phyloP scores from a whole-genome alignment of 64 coral and sea anemone genomes.

The Trachythela sp. region DNA sequence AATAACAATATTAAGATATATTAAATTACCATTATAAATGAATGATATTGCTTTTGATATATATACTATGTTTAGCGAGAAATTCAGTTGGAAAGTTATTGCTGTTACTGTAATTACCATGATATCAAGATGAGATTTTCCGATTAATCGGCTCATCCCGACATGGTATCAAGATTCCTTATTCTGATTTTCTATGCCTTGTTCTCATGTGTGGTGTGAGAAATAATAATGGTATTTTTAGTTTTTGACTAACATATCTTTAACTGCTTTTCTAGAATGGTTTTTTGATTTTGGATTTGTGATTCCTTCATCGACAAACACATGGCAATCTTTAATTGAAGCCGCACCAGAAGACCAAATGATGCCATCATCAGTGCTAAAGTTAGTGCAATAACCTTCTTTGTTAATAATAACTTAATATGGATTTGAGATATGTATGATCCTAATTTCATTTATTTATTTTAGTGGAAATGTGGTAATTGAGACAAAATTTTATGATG shows the following conservation, averaged over 20 bases:
- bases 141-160: too few species aligned
- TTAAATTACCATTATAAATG: too few species aligned
- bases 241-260: not conserved
- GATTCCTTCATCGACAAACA: slow-evolving; percentile 96
- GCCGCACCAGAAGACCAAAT: slow-evolving; percentile 99
- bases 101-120: too few species aligned
- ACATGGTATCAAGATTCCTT: too few species aligned
- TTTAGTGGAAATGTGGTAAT: slow-evolving; percentile 99
- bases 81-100: too few species aligned
- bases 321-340: slow-evolving; percentile 98
- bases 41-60: too few species aligned
- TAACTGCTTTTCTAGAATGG: slow-evolving; percentile 58
- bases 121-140: too few species aligned
- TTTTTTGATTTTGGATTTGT: slow-evolving; percentile 99
- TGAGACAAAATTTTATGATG: slow-evolving; percentile 98
- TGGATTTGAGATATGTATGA: not conserved
- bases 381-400: slow-evolving; percentile 44
- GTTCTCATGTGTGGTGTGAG: too few species aligned
- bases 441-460: slow-evolving; percentile 28
- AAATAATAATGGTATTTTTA: not conserved
- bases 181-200: too few species aligned
- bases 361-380: slow-evolving; percentile 97
- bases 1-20: too few species aligned
- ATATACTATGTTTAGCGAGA: too few species aligned
- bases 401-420: not conserved